phyloP scores from a whole-genome alignment of 2,797 vertebrate species.

The Ispidina lecontei region DNA sequence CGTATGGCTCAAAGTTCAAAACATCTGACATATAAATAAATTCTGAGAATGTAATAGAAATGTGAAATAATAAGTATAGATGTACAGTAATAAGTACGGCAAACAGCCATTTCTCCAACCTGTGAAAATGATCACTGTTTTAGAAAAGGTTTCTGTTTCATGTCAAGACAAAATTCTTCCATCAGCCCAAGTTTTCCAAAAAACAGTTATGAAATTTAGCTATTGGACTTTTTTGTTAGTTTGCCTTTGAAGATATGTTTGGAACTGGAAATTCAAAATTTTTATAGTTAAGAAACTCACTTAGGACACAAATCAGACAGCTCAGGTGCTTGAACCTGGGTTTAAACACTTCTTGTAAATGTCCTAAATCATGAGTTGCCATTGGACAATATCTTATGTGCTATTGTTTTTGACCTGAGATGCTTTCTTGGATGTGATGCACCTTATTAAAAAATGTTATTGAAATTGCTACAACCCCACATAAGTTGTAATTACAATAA shows the following conservation, averaged over 20 bases:
- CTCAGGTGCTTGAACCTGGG: not conserved
- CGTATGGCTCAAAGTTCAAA: constrained; percentile 15
- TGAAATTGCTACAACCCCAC: not conserved
- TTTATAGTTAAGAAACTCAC: constrained; percentile 31
- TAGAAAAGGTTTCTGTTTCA: not conserved
- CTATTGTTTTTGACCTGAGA: constrained; percentile 51
- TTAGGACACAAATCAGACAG: not conserved
- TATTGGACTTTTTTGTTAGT: not conserved
- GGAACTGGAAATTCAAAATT: constrained; percentile 39
- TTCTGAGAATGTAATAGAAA: constrained; percentile 13
- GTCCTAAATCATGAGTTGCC: not conserved
- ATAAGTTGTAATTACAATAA: constrained; percentile 37
- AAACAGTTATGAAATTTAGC: constrained; percentile 5
- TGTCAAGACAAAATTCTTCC: constrained; percentile 7
- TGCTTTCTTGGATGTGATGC: not conserved
- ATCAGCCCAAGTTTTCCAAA: not conserved
- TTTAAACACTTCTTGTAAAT: constrained; percentile 38
- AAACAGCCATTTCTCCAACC: not conserved
- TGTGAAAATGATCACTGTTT: not conserved
- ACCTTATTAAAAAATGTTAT: constrained; percentile 43
- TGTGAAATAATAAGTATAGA: not conserved
- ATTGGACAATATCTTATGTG: not conserved
- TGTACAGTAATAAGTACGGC: not conserved
- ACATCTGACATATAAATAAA: not conserved
- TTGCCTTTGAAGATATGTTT: not conserved